These are phyloP conservation scores for Agrotis segetum DNA, from an alignment of 2,888 invertebrate genomes.

Conservation along the genomic window DNA sequence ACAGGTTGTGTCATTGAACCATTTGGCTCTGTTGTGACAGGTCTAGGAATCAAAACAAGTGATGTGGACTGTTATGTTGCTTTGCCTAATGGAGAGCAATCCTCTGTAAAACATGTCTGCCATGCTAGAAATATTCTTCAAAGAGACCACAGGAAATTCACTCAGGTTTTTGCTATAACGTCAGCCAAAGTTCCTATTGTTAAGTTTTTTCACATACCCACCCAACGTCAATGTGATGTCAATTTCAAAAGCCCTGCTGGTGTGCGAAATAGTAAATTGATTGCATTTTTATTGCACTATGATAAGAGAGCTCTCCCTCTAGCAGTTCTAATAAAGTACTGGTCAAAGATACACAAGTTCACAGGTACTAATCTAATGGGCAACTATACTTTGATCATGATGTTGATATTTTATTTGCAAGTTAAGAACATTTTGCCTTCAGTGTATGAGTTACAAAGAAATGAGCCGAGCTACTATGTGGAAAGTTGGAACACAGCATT, in stretches of 20 bases:
- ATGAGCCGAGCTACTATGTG: conserved; percentile 70
- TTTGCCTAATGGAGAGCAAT: conserved; percentile 71
- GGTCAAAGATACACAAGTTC: conserved; percentile 92
- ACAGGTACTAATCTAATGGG: conserved; percentile 91
- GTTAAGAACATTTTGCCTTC: conserved; percentile 91
- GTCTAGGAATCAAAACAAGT: conserved; percentile 92
- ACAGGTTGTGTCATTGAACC: conserved; percentile 84
- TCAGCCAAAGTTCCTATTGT: conserved; percentile 94
- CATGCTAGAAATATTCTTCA: conserved; percentile 80
- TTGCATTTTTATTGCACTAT: conserved; percentile 89
- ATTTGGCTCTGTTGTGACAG: conserved; percentile 94
- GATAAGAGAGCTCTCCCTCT: conserved; percentile 91
- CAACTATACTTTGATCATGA: conserved; percentile 92
- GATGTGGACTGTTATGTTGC: conserved; percentile 94
- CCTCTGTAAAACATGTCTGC: conserved; percentile 59
- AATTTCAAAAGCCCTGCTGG: conserved; percentile 93
- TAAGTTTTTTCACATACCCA: conserved; percentile 92
- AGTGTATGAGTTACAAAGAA: conserved; percentile 84
- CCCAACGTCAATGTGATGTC: conserved; percentile 92
- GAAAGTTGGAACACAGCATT: conserved; percentile 92
- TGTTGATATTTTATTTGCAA: conserved; percentile 94
- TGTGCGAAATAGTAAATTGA: conserved; percentile 92
- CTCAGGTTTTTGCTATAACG: conserved; percentile 91
- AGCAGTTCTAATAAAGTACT: conserved; percentile 93
- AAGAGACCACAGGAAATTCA: conserved; percentile 80